Evolutionary conservation across 2,888 invertebrate genomes (phyloP), one percentile per base, ranked within the genome.

Genomic region (Cryptocephalus moraei): DNA sequence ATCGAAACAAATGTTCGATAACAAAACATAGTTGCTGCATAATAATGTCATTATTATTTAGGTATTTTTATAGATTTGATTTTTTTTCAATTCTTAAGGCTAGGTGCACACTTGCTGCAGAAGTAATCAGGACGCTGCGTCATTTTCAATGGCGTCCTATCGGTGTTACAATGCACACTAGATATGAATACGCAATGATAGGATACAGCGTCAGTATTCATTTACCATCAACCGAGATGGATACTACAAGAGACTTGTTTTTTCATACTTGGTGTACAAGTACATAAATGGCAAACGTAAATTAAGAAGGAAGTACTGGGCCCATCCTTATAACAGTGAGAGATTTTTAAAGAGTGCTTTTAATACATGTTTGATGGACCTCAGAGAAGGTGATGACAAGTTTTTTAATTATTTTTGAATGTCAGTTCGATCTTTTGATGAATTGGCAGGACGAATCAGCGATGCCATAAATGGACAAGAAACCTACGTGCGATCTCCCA

Each of bases 341-440:
- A 4, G 41, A 14, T 41, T 14, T 41, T 41, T 41, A 14, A 9
- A 41, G 14, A 31, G 41, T 41, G 41, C 41, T 41, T 41, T 41
- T 14, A 41, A 41, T 14, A 14, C 14, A 14, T 12, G 41, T 9
- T 41, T 41, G 41, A 41, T 41, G 12, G 14, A 41, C 22, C 41
- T 41, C 12, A 4, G 41, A 8, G 41, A 39, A 41, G 4, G 22
- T 41, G 41, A 41, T 12, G 12, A 41, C 11, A 41, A 41, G 41
- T 41, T 41, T 41, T 14, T 41, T 41, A 41, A 41, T 41, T 8
- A 41, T 14, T 41, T 8, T 41, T 31, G 14, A 9, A 41, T 41
- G 12, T 41, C 41, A 41, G 22, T 41, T 41, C 41, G 41, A 41
- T 41, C 41, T n/a, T 41, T 12, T 14, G 41, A 41, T 14, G 41